Conservation (phyloP, 2,113 vertebrate species). For the Corythoichthys haematopterus region DNA sequence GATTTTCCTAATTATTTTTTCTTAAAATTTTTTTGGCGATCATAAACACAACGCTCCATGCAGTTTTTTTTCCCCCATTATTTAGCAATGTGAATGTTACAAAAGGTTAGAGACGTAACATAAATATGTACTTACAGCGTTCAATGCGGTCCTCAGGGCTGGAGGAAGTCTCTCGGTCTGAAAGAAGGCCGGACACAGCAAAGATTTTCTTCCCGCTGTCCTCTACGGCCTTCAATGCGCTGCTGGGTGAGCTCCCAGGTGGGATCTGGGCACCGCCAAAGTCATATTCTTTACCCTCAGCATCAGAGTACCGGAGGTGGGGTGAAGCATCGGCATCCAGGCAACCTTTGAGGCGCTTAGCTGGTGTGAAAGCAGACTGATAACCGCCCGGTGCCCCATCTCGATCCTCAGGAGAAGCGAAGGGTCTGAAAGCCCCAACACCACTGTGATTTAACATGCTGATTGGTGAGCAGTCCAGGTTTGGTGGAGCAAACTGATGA, state of each 20-base stretch:
- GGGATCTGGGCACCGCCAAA: slow-evolving; percentile 88
- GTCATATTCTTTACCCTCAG: slow-evolving; percentile 98
- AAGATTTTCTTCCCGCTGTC: slow-evolving; percentile 98
- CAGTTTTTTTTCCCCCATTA: background rate
- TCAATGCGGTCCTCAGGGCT: slow-evolving; percentile 97
- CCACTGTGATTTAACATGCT: slow-evolving; percentile 98
- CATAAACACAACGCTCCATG: background rate
- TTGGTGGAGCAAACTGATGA: slow-evolving; percentile 96
- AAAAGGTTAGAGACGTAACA: background rate
- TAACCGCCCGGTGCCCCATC: slow-evolving; percentile 88
- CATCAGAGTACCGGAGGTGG: slow-evolving; percentile 96
- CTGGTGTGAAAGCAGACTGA: slow-evolving; percentile 96
- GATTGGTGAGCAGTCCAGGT: slow-evolving; percentile 96
- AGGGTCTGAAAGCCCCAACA: slow-evolving; percentile 95
- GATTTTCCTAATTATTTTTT: slow-evolving; percentile 13
- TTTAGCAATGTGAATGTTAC: slow-evolving; percentile 7
- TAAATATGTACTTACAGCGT: slow-evolving; percentile 86
- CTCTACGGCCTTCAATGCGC: slow-evolving; percentile 88
- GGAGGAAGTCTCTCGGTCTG: slow-evolving; percentile 94
- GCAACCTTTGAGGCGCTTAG: slow-evolving; percentile 97
- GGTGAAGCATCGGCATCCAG: slow-evolving; percentile 91
- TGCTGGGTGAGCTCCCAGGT: slow-evolving; percentile 86
- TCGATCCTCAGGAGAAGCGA: slow-evolving; percentile 91
- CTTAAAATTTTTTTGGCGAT: background rate
- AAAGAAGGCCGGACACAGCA: slow-evolving; percentile 96